Conservation (phyloP, 2,113 vertebrate genomes). For the Eublepharis macularius region DNA sequence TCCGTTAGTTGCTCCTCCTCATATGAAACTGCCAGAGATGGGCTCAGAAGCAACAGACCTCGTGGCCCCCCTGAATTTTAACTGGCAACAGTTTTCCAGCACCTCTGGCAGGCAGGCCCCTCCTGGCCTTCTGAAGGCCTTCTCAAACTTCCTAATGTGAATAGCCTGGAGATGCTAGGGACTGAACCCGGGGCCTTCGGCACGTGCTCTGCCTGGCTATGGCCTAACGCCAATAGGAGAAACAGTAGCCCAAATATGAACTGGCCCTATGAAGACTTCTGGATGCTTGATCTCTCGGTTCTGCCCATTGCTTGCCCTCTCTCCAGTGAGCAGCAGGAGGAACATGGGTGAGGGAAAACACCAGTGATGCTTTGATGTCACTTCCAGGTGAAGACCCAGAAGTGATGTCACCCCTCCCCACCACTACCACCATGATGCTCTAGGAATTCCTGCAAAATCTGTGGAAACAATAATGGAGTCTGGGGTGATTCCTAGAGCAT, state of each 20-base stretch:
- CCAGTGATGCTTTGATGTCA: too few species aligned
- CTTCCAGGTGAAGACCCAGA: too few species aligned
- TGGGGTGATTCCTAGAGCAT: too few species aligned
- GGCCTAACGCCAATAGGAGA: neutral
- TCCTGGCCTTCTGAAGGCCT: neutral
- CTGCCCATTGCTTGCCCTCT: too few species aligned
- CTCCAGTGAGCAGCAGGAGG: too few species aligned
- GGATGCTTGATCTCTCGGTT: neutral
- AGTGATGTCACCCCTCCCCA: too few species aligned
- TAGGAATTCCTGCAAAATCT: too few species aligned
- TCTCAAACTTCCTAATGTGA: too few species aligned
- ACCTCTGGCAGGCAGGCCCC: neutral
- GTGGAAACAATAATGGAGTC: too few species aligned
- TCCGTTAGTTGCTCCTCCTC: neutral
- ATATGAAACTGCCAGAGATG: neutral
- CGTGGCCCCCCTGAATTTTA: neutral
- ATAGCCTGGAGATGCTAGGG: neutral
- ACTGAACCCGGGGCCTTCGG: neutral
- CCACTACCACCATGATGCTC: too few species aligned
- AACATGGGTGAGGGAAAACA: too few species aligned
- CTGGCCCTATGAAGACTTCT: neutral
- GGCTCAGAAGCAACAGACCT: neutral
- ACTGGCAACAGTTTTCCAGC: neutral
- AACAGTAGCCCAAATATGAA: neutral
- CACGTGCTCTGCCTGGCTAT: neutral